Conservation (phyloP, 2,797 vertebrate species). For the Argya squamiceps region DNA sequence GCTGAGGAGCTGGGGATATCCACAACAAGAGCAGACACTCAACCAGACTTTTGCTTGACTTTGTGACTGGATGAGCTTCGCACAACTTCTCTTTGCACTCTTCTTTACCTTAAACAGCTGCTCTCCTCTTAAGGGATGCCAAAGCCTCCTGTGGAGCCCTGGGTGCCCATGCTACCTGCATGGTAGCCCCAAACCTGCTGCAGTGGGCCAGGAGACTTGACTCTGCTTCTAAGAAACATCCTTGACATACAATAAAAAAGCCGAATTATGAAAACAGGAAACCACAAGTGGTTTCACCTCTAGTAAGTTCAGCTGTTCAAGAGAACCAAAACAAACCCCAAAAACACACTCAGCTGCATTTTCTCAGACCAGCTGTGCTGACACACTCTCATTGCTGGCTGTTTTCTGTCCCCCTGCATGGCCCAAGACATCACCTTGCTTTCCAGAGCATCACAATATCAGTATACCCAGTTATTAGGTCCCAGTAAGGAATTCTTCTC, state of each 20-base stretch:
- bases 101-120: neutral
- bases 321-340: neutral
- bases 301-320: neutral
- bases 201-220: neutral
- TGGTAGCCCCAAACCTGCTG: rapidly evolving
- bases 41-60: neutral
- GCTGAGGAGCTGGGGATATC: neutral
- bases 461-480: no score
- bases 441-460: neutral
- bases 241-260: neutral
- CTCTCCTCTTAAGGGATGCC: neutral
- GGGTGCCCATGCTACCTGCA: rapidly evolving
- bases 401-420: neutral
- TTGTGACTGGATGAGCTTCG: neutral
- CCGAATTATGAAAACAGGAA: slow-evolving; percentile 39
- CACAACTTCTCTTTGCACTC: neutral
- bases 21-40: neutral
- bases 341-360: neutral
- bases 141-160: rapidly evolving
- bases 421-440: neutral
- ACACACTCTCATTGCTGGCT: neutral
- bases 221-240: neutral
- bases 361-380: neutral
- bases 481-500: neutral
- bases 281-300: neutral